These are phyloP conservation scores for Fragum sueziense DNA, from an alignment of 2,888 invertebrate genomes.

Conservation along the genomic window DNA sequence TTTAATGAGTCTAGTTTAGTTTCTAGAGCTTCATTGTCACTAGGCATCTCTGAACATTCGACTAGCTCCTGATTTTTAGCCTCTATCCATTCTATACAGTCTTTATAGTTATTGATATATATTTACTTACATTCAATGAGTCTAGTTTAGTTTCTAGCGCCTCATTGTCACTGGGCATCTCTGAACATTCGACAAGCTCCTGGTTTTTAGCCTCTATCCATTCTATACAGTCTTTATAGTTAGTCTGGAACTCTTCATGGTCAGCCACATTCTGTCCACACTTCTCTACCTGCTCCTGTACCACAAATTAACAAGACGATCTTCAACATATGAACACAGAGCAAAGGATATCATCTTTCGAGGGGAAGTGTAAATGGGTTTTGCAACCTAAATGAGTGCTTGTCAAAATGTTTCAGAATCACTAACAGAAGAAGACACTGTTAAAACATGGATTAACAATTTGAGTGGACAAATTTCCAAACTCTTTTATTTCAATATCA, in stretches of 20 bases:
- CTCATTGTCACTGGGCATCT: conserved; percentile 92
- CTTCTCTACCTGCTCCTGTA: conserved; percentile 89
- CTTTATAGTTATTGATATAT: conserved; percentile 86
- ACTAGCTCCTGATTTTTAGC: conserved; percentile 88
- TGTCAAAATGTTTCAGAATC: no score
- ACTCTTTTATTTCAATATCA: no score
- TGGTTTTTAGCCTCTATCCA: conserved; percentile 90
- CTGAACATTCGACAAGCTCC: conserved; percentile 87
- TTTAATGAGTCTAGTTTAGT: conserved; percentile 76
- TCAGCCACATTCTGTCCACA: conserved; percentile 94
- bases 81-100: conserved; percentile 90
- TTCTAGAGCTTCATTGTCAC: conserved; percentile 90
- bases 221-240: conserved; percentile 87
- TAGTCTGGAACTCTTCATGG: conserved; percentile 90
- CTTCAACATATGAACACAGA: no score
- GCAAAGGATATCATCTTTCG: no score
- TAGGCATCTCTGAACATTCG: conserved; percentile 90
- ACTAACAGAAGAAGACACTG: no score
- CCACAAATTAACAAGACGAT: no score
- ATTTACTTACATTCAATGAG: conserved; percentile 70
- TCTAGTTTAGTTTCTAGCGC: conserved; percentile 85
- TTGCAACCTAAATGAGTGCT: no score
- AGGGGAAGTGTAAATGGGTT: no score
- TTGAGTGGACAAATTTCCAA: no score
- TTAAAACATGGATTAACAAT: no score